Conservation (phyloP, 2,888 invertebrate species). For the Cosmia pyralina region DNA sequence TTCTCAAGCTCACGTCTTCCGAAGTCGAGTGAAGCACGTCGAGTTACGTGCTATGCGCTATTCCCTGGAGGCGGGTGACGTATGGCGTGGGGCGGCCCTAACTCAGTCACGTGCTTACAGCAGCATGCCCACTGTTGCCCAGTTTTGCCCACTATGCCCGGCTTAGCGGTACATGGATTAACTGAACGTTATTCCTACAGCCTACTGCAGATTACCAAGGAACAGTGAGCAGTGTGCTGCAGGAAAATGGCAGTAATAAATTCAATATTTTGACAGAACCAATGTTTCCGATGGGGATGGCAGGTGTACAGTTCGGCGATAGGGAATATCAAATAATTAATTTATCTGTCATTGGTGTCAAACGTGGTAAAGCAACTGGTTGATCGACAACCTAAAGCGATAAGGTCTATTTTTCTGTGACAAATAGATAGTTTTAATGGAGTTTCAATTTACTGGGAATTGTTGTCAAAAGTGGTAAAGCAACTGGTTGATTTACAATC, state of each 20-base stretch:
- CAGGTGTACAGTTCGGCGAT: background rate
- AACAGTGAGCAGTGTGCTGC: background rate
- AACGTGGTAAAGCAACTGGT: too few relatives aligned
- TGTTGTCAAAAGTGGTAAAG: too few relatives aligned
- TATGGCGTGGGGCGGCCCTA: constrained; percentile 73
- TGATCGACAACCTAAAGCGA: too few relatives aligned
- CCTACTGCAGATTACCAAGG: constrained; percentile 5
- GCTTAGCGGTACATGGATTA: constrained; percentile 37
- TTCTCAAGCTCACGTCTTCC: constrained; percentile 30
- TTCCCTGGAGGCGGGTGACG: constrained; percentile 60
- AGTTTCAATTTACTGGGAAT: too few relatives aligned
- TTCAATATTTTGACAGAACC: constrained; percentile 9
- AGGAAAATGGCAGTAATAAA: background rate
- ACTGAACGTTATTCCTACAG: constrained; percentile 28
- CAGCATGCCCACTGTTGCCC: constrained; percentile 35
- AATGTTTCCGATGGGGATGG: background rate
- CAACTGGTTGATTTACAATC: too few relatives aligned
- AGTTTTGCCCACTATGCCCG: constrained; percentile 36
- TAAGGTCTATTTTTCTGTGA: too few relatives aligned
- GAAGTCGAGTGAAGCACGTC: constrained; percentile 24
- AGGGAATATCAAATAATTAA: background rate
- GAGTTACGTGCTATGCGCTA: constrained; percentile 57
- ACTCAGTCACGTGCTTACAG: constrained; percentile 63
- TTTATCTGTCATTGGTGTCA: too few relatives aligned
- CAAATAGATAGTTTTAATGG: too few relatives aligned